Conservation (phyloP, 2,888 invertebrate genomes). For the Scaptomyza flava region DNA sequence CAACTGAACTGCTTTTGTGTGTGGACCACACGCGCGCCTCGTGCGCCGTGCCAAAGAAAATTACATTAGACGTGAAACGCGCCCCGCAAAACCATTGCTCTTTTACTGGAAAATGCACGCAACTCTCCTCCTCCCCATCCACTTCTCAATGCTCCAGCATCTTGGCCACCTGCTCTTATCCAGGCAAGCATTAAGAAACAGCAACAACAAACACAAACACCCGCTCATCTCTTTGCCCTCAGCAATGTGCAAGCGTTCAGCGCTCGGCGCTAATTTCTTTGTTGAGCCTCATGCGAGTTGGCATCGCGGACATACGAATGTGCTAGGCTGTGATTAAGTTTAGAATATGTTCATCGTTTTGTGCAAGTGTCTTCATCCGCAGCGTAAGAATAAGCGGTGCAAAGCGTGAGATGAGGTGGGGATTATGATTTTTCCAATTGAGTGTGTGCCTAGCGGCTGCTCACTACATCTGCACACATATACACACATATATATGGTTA, state of each 20-base stretch:
- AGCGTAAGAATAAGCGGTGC: not conserved
- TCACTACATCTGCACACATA: slow-evolving; percentile 44
- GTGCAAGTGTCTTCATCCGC: slow-evolving; percentile 69
- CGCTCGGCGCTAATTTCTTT: slow-evolving; percentile 76
- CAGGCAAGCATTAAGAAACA: slow-evolving; percentile 5
- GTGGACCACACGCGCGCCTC: slow-evolving; percentile 59
- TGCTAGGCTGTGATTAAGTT: slow-evolving; percentile 74
- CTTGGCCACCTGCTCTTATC: slow-evolving; percentile 52
- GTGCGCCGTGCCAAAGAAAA: slow-evolving; percentile 68
- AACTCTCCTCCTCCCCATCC: not conserved
- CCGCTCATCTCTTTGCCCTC: slow-evolving; percentile 15
- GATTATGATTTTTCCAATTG: slow-evolving; percentile 23
- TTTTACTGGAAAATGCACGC: slow-evolving; percentile 24
- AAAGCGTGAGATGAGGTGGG: not conserved
- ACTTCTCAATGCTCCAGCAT: not conserved
- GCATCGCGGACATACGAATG: slow-evolving; percentile 74
- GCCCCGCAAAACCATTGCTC: slow-evolving; percentile 23
- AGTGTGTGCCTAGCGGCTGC: slow-evolving; percentile 32
- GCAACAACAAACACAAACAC: not conserved
- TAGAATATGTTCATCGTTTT: slow-evolving; percentile 78
- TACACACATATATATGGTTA: not conserved
- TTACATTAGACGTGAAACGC: slow-evolving; percentile 72
- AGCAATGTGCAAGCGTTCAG: slow-evolving; percentile 1
- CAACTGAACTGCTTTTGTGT: too few relatives aligned
- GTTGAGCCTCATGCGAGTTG: slow-evolving; percentile 75